These are phyloP conservation scores for Thermophis baileyi DNA, from an alignment of 2,113 vertebrate species.

Conservation along the genomic window DNA sequence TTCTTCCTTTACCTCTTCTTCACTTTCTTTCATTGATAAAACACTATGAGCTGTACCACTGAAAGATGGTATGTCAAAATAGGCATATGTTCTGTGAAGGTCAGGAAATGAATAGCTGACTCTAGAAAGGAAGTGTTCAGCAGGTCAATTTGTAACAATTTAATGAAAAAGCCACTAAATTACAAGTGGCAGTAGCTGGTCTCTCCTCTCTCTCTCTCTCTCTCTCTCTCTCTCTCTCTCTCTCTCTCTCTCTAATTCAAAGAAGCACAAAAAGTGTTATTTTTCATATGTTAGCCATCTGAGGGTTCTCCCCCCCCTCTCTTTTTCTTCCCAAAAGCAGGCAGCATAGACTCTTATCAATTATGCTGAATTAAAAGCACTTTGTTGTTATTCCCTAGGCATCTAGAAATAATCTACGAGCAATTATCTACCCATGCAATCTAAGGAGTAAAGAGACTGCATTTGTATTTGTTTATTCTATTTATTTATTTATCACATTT, in stretches of 20 bases:
- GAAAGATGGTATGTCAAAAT: not conserved
- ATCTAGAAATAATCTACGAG: not conserved
- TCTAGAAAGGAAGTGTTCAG: not conserved
- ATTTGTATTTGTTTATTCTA: not conserved
- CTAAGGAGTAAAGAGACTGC: not conserved
- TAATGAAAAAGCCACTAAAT: not conserved
- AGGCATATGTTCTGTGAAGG: not conserved
- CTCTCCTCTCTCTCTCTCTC: not conserved
- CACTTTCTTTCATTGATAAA: not conserved
- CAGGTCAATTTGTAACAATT: not conserved
- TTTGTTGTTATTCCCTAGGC: not conserved
- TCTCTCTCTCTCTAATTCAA: too few relatives aligned
- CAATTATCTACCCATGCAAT: not conserved
- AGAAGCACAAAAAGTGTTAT: too few relatives aligned
- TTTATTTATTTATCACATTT: not conserved
- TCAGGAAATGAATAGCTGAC: not conserved
- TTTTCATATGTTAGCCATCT: too few relatives aligned
- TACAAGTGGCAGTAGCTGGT: not conserved
- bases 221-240: not conserved
- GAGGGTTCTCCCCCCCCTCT: too few relatives aligned
- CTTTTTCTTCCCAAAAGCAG: not conserved
- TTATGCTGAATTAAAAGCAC: not conserved
- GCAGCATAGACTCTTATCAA: not conserved
- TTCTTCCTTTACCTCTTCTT: not conserved
- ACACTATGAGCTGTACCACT: not conserved